These are phyloP conservation scores for Brachyalestes nurse DNA, from an alignment of 2,797 vertebrate species.

Conservation along the genomic window DNA sequence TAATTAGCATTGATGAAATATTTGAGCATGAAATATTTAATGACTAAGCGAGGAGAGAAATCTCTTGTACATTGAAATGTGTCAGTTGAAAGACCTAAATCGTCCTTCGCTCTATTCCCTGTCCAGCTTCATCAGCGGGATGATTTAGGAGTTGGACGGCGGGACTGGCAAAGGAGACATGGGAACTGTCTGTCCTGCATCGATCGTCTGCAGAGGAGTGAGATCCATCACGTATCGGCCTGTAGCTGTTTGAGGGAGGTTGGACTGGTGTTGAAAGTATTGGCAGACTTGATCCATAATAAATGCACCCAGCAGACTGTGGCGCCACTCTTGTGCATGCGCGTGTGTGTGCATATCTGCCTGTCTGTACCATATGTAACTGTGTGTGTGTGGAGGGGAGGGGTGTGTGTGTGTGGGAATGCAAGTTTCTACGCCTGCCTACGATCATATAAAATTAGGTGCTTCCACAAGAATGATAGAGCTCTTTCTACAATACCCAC, in stretches of 20 bases:
- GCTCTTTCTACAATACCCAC: slow-evolving; percentile 47
- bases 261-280: slow-evolving; percentile 62
- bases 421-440: slow-evolving; percentile 53
- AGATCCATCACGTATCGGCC: slow-evolving; percentile 57
- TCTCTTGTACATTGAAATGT: slow-evolving; percentile 32
- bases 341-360: slow-evolving; percentile 39
- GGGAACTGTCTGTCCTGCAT: slow-evolving; percentile 54
- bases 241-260: slow-evolving; percentile 56
- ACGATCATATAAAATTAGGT: slow-evolving; percentile 52
- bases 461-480: slow-evolving; percentile 55
- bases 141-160: slow-evolving; percentile 51
- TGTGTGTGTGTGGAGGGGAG: too few relatives aligned
- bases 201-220: slow-evolving; percentile 46
- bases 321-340: slow-evolving; percentile 48
- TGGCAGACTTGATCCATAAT: slow-evolving; percentile 62
- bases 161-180: slow-evolving; percentile 49
- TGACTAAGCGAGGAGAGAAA: slow-evolving; percentile 24
- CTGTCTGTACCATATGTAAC: slow-evolving; percentile 41
- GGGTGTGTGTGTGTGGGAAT: slow-evolving; percentile 5
- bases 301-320: slow-evolving; percentile 60
- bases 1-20: slow-evolving; percentile 20
- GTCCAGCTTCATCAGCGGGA: slow-evolving; percentile 45
- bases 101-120: slow-evolving; percentile 18
- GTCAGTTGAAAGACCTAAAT: slow-evolving; percentile 26
- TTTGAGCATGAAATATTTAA: slow-evolving; percentile 14